Percentiles rank a stretch among this genome's conserved stretches.
phyloP scores from a whole-genome alignment of 1,140 invertebrate genomes.

The Temnothorax curvispinosus region DNA sequence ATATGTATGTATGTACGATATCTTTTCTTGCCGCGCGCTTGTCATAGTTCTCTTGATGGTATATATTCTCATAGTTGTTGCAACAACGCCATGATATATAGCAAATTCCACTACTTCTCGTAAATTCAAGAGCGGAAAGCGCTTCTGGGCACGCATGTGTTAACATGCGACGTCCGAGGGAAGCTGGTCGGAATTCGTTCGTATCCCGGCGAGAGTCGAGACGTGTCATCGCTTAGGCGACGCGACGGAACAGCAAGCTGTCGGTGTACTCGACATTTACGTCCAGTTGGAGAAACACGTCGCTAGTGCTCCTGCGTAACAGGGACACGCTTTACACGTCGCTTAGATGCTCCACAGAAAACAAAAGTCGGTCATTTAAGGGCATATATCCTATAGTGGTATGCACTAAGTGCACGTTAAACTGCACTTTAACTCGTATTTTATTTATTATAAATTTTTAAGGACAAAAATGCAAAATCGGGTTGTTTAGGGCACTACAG shows the following conservation, averaged over 20 bases:
- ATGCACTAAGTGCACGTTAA: too few species aligned
- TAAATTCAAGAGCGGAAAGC: constrained; percentile 19
- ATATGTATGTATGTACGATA: neutral
- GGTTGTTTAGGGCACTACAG: too few species aligned
- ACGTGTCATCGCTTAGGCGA: constrained; percentile 75
- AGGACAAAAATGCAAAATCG: too few species aligned
- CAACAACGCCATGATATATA: neutral
- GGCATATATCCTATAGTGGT: too few species aligned
- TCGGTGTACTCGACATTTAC: constrained; percentile 19
- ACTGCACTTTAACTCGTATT: too few species aligned
- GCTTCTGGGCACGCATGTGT: constrained; percentile 6
- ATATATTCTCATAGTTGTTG: neutral
- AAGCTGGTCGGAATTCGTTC: constrained; percentile 15
- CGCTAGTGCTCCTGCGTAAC: constrained; percentile 23
- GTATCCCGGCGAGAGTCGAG: constrained; percentile 20
- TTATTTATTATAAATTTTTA: too few species aligned
- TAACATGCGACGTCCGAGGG: neutral
- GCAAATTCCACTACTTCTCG: neutral
- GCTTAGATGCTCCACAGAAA: constrained; percentile 41
- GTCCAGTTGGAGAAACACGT: neutral
- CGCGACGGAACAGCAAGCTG: constrained; percentile 55
- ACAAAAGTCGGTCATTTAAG: constrained; percentile 44
- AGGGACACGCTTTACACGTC: neutral
- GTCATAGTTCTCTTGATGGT: neutral
- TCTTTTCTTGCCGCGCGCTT: neutral